Evolutionary conservation across 2,797 vertebrate species (phyloP).

Genomic region (Ctenosaura bakeri): DNA sequence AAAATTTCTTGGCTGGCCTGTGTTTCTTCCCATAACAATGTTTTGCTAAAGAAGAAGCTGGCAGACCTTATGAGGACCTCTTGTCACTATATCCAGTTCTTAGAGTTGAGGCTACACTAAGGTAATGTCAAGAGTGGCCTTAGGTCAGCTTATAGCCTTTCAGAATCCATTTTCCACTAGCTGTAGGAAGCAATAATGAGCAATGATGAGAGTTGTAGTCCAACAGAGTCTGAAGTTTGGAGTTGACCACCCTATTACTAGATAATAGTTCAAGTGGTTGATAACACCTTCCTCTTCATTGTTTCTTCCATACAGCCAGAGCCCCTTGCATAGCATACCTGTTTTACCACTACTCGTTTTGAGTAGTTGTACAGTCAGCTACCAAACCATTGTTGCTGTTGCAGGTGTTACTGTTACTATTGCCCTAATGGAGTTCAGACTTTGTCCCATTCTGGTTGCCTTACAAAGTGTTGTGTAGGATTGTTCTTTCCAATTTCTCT

Average conservation of each 20-base stretch:
- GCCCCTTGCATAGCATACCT: too few relatives aligned
- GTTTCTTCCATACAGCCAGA: neutral
- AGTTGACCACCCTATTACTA: neutral
- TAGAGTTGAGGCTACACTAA: neutral
- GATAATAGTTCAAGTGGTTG: neutral
- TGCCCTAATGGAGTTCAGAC: neutral
- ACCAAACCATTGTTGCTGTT: neutral
- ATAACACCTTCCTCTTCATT: neutral
- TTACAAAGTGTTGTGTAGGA: neutral
- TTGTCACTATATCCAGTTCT: neutral
- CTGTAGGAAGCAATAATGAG: too few relatives aligned
- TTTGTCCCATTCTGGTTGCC: neutral
- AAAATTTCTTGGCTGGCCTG: neutral
- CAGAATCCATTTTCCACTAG: too few relatives aligned
- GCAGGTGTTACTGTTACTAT: neutral
- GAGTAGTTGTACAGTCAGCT: neutral
- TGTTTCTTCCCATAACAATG: neutral
- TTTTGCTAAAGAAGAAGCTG: neutral
- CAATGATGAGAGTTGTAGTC: neutral
- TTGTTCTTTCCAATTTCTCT: neutral
- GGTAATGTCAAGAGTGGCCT: neutral
- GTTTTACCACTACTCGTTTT: neutral
- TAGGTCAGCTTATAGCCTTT: neutral
- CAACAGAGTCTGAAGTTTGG: neutral
- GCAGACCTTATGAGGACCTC: neutral